phyloP scores from a whole-genome alignment of 2,797 vertebrate species.

The Thalassophryne amazonica region DNA sequence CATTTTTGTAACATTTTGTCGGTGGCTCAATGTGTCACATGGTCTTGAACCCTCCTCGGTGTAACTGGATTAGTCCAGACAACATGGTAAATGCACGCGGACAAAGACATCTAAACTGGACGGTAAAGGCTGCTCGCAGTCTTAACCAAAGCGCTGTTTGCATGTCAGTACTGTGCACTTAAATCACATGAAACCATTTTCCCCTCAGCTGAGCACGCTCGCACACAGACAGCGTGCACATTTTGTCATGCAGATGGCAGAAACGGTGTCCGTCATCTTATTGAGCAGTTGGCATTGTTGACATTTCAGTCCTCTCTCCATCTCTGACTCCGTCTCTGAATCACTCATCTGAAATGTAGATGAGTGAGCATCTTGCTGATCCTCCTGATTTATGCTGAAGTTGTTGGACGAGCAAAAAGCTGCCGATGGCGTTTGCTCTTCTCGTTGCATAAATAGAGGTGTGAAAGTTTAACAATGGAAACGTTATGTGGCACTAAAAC shows the following conservation, averaged over 20 bases:
- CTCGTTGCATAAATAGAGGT: background rate
- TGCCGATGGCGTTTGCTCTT: background rate
- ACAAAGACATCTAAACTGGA: no score
- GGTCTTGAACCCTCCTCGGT: no score
- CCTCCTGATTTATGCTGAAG: constrained; percentile 17
- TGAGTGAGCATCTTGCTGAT: constrained; percentile 27
- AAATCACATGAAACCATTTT: constrained; percentile 5
- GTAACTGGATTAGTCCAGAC: no score
- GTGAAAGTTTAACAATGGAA: background rate
- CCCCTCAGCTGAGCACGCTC: constrained; percentile 18
- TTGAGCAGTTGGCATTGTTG: constrained; percentile 63
- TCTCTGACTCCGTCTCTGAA: constrained; percentile 51
- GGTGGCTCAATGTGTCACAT: no score
- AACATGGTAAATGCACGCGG: no score
- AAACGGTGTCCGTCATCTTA: constrained; percentile 9
- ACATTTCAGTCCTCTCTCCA: constrained; percentile 56
- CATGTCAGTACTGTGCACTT: background rate
- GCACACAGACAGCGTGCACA: no score
- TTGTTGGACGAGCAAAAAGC: constrained; percentile 7
- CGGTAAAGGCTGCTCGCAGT: no score
- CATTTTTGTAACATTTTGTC: no score
- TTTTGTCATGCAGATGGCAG: constrained; percentile 41
- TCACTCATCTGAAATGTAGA: constrained; percentile 62
- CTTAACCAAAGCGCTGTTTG: no score
- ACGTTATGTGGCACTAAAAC: background rate